These are phyloP conservation scores for Macrotis lagotis DNA, from an alignment of 2,113 vertebrate species.

Conservation along the genomic window DNA sequence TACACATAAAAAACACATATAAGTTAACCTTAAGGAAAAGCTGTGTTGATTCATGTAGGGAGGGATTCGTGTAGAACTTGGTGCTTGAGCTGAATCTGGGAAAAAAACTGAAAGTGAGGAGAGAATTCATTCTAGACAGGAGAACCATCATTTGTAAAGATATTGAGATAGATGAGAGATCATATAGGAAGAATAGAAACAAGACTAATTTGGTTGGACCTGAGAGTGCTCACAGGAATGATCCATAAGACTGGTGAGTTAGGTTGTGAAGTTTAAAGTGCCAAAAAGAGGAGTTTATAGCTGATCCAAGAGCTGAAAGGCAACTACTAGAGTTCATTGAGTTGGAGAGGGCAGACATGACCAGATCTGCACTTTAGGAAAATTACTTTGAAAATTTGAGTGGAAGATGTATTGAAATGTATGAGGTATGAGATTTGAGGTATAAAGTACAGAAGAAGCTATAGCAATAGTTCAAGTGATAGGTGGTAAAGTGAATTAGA, in stretches of 20 bases:
- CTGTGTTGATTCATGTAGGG: not conserved
- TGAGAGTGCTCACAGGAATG: not conserved
- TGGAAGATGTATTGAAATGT: not conserved
- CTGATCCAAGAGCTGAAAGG: not conserved
- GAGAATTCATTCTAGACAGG: not conserved
- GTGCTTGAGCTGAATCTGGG: not conserved
- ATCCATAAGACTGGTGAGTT: not conserved
- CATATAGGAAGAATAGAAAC: not conserved
- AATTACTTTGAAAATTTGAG: not conserved
- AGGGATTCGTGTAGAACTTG: not conserved
- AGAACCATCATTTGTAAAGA: not conserved
- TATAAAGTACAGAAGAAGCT: not conserved
- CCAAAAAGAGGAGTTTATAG: not conserved
- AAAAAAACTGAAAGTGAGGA: not conserved
- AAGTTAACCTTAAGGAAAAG: not conserved
- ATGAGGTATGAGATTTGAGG: not conserved
- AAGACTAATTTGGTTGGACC: not conserved
- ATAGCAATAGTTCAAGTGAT: not conserved
- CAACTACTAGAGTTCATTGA: not conserved
- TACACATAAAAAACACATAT: not conserved
- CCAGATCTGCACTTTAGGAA: not conserved
- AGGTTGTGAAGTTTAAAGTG: not conserved
- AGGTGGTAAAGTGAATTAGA: not conserved
- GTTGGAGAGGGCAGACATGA: not conserved
- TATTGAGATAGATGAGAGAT: not conserved